Evolutionary conservation across 2,888 invertebrate species (phyloP).

Genomic region (Aleiodes leptofemur): DNA sequence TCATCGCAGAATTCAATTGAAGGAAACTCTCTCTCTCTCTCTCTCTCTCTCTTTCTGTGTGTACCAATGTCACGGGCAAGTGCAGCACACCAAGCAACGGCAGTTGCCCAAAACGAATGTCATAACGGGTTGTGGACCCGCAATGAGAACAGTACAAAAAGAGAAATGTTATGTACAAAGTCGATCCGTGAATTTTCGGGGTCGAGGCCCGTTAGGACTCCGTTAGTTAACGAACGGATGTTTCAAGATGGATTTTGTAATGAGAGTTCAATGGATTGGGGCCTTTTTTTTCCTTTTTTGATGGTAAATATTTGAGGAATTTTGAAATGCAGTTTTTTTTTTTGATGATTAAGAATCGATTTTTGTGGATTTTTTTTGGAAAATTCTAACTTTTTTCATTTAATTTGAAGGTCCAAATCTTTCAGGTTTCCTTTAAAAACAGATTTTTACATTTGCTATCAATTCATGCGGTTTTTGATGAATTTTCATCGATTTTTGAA

Average conservation of each 20-base stretch:
- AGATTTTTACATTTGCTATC: too few relatives aligned
- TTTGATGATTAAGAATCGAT: too few relatives aligned
- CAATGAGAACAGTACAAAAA: slow-evolving; percentile 32
- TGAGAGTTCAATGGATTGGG: slow-evolving; percentile 27
- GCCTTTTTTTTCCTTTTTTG: neutral
- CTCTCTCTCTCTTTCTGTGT: neutral
- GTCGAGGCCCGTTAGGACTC: slow-evolving; percentile 34
- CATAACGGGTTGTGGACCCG: slow-evolving; percentile 30
- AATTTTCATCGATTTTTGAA: too few relatives aligned
- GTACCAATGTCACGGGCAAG: slow-evolving; percentile 22
- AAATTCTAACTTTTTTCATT: too few relatives aligned
- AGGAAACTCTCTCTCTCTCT: neutral
- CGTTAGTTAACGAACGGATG: slow-evolving; percentile 27
- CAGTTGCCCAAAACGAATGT: slow-evolving; percentile 34
- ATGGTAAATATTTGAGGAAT: too few relatives aligned
- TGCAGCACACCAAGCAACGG: slow-evolving; percentile 19
- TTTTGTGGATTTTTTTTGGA: too few relatives aligned
- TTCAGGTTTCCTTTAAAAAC: too few relatives aligned
- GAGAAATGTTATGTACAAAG: slow-evolving; percentile 35
- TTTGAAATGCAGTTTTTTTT: too few relatives aligned
- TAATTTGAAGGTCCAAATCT: too few relatives aligned
- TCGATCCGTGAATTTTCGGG: slow-evolving; percentile 42
- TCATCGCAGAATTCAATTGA: slow-evolving; percentile 21
- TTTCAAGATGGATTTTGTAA: neutral
- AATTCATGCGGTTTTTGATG: too few relatives aligned